Evolutionary conservation across 2,113 vertebrate genomes (phyloP), one percentile per base, ranked within the genome.

Genomic region (Ctenomys sociabilis): DNA sequence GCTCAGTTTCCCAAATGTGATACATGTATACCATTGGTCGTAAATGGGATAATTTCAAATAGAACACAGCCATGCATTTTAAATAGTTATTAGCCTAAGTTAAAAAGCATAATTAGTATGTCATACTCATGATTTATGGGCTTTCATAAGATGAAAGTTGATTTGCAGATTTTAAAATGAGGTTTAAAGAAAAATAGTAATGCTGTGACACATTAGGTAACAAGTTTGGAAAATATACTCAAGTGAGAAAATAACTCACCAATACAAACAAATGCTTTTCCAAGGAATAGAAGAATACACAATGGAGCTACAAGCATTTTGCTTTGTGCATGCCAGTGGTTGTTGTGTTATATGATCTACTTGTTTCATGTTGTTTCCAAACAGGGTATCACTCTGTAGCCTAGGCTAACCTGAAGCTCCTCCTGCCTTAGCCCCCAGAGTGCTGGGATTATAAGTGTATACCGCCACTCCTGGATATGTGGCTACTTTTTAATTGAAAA

Each of bases 141-240:
- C 12, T n/a, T 95, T 95, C 70, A 77, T 49, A 30, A 96, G 21
- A 32, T 95, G 52, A 90, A 93, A 84, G 37, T 81, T 16, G 21
- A 88, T 90, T 89, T 94, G 91, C 16, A 91, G 16, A 43, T 93
- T 93, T 96, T 81, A 72, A 90, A 93, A 66, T 82, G 21, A 84
- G 43, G 5, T 94, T 92, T 96, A 95, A 95, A 82, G 49, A 93
- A 93, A 92, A 93, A 86, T 92, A 84, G 17, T 70, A 72, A 91
- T 11, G 3, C 16, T n/a, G 30, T 81, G 24, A 7, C 88, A 75
- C 11, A 59, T 43, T 57, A 24, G 80, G 43, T 94, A 37, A 85
- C 63, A 86, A 43, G 1, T 95, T 90, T 86, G 45, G 26, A 21
- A 97, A 93, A 45, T 30, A 64, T 82, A 22, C 66, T 85, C 35